Percentiles rank a stretch among this genome's conserved stretches.
phyloP scores from a whole-genome alignment of 2,797 vertebrate genomes.

The Xyrichtys novacula region DNA sequence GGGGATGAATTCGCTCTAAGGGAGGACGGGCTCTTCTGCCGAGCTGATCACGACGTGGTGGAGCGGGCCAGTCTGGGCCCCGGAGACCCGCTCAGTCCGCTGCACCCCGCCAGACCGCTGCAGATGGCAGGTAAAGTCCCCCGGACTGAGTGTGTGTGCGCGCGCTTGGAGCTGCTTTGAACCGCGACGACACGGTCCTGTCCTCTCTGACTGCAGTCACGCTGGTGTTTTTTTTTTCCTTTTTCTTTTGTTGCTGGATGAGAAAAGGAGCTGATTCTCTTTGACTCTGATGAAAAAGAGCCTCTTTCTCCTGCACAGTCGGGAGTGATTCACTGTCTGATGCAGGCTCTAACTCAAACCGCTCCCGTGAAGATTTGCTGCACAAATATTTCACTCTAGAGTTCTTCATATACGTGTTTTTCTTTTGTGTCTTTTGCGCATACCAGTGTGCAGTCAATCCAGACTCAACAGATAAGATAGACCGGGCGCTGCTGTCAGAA shows the following conservation, averaged over 20 bases:
- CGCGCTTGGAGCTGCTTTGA: too few species aligned
- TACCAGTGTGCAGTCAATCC: slow-evolving; percentile 9
- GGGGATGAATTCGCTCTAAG: slow-evolving; percentile 96
- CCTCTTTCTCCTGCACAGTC: background rate
- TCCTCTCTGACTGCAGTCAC: background rate
- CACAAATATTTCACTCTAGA: too few species aligned
- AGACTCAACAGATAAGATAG: slow-evolving; percentile 52
- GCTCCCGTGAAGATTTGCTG: too few species aligned
- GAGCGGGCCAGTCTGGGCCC: slow-evolving; percentile 92
- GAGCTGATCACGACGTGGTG: slow-evolving; percentile 96
- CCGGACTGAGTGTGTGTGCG: background rate
- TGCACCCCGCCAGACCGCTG: slow-evolving; percentile 93
- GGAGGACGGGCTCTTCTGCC: slow-evolving; percentile 96
- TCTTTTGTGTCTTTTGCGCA: slow-evolving; percentile 29
- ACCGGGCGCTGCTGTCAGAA: slow-evolving; percentile 40
- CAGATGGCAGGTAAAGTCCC: slow-evolving; percentile 95
- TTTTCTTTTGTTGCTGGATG: background rate
- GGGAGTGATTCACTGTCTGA: background rate
- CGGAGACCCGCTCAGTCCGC: slow-evolving; percentile 92
- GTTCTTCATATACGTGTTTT: too few species aligned
- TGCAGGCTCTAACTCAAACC: background rate
- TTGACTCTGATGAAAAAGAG: background rate
- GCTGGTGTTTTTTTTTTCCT: background rate
- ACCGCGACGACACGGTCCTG: too few species aligned
- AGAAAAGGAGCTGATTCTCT: background rate